Evolutionary conservation across 2,888 invertebrate genomes (phyloP).

Genomic region (Stenchaetothrips biformis): DNA sequence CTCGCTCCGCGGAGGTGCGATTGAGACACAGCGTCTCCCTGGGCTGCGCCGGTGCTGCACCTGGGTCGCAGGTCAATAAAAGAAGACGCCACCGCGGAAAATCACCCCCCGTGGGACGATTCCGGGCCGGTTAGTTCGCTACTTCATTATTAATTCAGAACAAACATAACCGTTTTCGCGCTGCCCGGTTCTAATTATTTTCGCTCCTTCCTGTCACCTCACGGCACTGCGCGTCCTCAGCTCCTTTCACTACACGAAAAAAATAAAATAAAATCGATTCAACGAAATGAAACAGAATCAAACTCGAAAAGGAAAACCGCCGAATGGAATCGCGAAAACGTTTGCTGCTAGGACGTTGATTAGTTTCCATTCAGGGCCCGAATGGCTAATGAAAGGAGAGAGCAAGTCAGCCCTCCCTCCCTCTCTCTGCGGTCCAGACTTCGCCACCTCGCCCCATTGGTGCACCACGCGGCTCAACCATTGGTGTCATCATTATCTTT

Average conservation of each 20-base stretch:
- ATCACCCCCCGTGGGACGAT: too few species aligned
- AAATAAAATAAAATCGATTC: too few species aligned
- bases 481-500: constrained; percentile 23
- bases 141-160: too few species aligned
- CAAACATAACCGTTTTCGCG: too few species aligned
- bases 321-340: background rate
- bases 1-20: background rate
- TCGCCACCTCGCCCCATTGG: background rate
- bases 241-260: background rate
- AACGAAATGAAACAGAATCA: too few species aligned
- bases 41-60: background rate
- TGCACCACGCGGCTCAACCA: constrained; percentile 7
- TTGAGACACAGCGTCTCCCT: background rate
- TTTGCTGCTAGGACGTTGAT: background rate
- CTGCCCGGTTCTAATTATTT: too few species aligned
- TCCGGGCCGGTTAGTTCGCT: too few species aligned
- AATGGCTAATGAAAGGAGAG: background rate
- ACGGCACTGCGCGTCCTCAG: background rate
- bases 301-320: too few species aligned
- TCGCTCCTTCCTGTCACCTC: too few species aligned
- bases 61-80: background rate
- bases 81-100: background rate
- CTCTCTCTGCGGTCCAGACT: background rate
- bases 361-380: constrained; percentile 1
- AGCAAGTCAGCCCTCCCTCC: background rate